phyloP scores from a whole-genome alignment of 1,140 invertebrate species.

The Zaprionus africanus region DNA sequence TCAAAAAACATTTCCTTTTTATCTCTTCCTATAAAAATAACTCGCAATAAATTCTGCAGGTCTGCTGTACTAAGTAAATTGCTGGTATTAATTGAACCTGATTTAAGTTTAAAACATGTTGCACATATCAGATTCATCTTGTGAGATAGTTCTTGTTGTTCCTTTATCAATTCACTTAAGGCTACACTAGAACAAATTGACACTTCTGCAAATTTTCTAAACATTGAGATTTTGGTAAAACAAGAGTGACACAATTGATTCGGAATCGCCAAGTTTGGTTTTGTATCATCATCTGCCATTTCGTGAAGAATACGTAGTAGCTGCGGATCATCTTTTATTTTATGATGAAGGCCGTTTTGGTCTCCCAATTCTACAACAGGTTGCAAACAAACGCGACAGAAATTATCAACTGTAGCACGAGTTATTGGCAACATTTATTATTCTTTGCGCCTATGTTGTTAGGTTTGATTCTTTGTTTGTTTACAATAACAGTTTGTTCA shows the following conservation, averaged over 20 bases:
- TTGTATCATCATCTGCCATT: slow-evolving; percentile 4
- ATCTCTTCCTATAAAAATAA: slow-evolving; percentile 20
- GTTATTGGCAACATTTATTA: slow-evolving; percentile 26
- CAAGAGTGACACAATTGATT: slow-evolving; percentile 21
- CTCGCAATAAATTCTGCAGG: background rate
- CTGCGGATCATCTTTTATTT: slow-evolving; percentile 9
- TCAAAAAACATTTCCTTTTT: background rate
- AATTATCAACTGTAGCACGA: slow-evolving; percentile 25
- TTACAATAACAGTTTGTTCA: slow-evolving; percentile 5
- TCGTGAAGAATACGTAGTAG: slow-evolving; percentile 9
- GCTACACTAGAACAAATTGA: slow-evolving; percentile 21
- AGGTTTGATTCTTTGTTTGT: background rate
- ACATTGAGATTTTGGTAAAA: slow-evolving; percentile 19
- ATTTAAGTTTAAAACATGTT: slow-evolving; percentile 27
- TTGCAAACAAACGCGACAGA: slow-evolving; percentile 34
- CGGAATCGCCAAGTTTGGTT: slow-evolving; percentile 3
- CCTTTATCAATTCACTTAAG: slow-evolving; percentile 4
- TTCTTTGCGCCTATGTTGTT: background rate
- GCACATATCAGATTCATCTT: slow-evolving; percentile 15
- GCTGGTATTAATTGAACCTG: background rate
- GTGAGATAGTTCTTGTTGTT: background rate
- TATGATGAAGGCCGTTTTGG: background rate
- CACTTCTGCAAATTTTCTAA: slow-evolving; percentile 35
- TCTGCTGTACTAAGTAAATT: background rate
- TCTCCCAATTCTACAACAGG: background rate